Base-by-base conservation (phyloP, 2,888 invertebrate species). In the Temnothorax ravouxi region DNA sequence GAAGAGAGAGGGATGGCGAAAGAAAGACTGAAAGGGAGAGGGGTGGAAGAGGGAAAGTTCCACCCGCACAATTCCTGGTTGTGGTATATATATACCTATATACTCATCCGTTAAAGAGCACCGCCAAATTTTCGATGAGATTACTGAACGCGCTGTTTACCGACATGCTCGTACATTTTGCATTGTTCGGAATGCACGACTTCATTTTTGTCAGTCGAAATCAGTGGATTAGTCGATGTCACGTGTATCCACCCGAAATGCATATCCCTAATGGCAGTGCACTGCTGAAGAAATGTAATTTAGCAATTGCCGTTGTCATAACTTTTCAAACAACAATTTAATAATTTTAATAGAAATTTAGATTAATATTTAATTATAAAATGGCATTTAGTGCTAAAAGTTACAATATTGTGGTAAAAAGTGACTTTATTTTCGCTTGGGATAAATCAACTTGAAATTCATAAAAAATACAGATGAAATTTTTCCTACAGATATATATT, bases 101-200 rank as follows among this genome's bases (percentile, higher is more conserved):
- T 84, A 86, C 89, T 91, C 89, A 90, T 89, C 90, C 89, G 82
- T 91, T 90, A 91, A 89, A 89, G 89, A 87, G 86, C 88, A 88
- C 84, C 87, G 81, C 83, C 87, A 87, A 89, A 89, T 88, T 90
- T 87, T 89, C 84, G 77, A 83, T 87, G 79, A 52, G 69, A 62
- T 69, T 71, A 29, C 15, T 50, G 56, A 34, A 69, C 18, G 52
- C 66, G 47, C 47, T 38, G 34, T 56, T 66, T 62, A 50, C 41
- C 21, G 29, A 38, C n/a, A 13, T 13, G 41, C 25, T 75, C 47
- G 5, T 75, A 29, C 18, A n/a, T 59, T 47, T n/a, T 21, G 44
- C 72, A 18, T n/a, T 50, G 15, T 25, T 38, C 29, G 9, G 4
- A 6, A 21, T 41, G 29, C 29, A 21, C 13, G 2, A n/a, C 13